phyloP scores from a whole-genome alignment of 2,797 vertebrate genomes.

The Micropoecilia bifurca region DNA sequence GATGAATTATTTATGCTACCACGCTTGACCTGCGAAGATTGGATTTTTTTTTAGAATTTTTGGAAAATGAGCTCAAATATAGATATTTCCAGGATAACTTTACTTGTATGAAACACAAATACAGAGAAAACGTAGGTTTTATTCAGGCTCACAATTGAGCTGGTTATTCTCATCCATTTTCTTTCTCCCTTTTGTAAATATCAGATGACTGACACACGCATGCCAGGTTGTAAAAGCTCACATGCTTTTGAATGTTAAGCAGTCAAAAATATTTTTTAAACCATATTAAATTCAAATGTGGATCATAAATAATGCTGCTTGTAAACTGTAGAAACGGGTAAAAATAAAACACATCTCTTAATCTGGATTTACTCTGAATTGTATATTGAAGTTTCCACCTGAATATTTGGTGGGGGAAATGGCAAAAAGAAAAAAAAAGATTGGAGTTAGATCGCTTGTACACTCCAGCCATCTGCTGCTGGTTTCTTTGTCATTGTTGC shows the following conservation, averaged over 20 bases:
- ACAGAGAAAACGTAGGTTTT: background rate
- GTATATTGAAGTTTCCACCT: conserved; percentile 24
- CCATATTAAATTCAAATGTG: background rate
- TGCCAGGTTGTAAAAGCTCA: background rate
- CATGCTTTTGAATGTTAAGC: background rate
- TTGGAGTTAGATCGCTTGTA: conserved; percentile 33
- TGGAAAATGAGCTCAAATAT: background rate
- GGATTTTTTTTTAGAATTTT: background rate
- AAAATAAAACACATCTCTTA: background rate
- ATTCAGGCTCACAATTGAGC: background rate
- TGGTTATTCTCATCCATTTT: background rate
- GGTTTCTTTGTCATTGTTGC: conserved; percentile 65
- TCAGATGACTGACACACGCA: background rate
- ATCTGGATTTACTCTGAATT: conserved; percentile 17
- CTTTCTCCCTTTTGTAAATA: background rate
- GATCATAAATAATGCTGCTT: too few relatives aligned
- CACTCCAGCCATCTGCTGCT: conserved; percentile 51
- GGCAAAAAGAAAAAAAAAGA: background rate
- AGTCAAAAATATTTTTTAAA: background rate
- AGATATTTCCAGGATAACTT: background rate
- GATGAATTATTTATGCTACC: background rate
- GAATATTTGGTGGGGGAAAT: conserved; percentile 12
- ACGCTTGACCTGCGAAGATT: background rate
- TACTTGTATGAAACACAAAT: background rate
- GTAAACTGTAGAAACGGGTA: too few relatives aligned